A percentile compares a stretch with the other conserved stretches of the same genome.
These are phyloP conservation scores for Zenarchopterus dispar DNA, from an alignment of 2,797 vertebrate species.

Conservation along the genomic window DNA sequence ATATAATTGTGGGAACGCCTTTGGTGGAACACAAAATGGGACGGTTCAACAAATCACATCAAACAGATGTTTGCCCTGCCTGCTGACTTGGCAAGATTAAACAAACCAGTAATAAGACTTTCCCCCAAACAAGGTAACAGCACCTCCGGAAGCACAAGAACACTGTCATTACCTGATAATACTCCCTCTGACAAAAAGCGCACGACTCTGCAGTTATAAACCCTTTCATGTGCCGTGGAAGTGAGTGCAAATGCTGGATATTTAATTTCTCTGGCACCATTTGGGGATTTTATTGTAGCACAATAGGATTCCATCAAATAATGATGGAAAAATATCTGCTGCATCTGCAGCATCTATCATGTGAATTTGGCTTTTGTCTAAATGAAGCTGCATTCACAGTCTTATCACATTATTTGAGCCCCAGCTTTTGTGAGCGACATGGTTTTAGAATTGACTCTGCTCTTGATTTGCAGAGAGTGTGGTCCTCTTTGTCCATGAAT, in stretches of 20 bases:
- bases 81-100: slow-evolving; percentile 71
- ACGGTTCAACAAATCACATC: slow-evolving; percentile 67
- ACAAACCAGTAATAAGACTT: slow-evolving; percentile 66
- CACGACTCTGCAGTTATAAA: slow-evolving; percentile 13
- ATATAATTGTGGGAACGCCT: slow-evolving; percentile 70
- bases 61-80: slow-evolving; percentile 69
- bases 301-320: slow-evolving; percentile 36
- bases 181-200: slow-evolving; percentile 26
- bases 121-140: slow-evolving; percentile 47
- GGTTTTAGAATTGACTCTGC: slow-evolving; percentile 22
- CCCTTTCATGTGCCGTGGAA: slow-evolving; percentile 17
- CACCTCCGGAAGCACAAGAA: slow-evolving; percentile 46
- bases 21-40: slow-evolving; percentile 61
- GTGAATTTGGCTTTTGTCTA: slow-evolving; percentile 42
- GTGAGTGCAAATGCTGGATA: slow-evolving; percentile 15
- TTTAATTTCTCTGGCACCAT: slow-evolving; percentile 27
- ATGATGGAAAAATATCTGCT: slow-evolving; percentile 35
- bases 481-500: slow-evolving; percentile 1
- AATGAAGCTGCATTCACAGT: slow-evolving; percentile 20
- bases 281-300: slow-evolving; percentile 28
- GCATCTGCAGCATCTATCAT: slow-evolving; percentile 30
- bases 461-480: slow-evolving; percentile 6
- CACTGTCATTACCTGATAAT: slow-evolving; percentile 50
- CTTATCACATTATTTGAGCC: slow-evolving; percentile 20
- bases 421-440: slow-evolving; percentile 23